Base-by-base conservation (phyloP, 2,888 invertebrate genomes). In the Hydrotaea diabolus region DNA sequence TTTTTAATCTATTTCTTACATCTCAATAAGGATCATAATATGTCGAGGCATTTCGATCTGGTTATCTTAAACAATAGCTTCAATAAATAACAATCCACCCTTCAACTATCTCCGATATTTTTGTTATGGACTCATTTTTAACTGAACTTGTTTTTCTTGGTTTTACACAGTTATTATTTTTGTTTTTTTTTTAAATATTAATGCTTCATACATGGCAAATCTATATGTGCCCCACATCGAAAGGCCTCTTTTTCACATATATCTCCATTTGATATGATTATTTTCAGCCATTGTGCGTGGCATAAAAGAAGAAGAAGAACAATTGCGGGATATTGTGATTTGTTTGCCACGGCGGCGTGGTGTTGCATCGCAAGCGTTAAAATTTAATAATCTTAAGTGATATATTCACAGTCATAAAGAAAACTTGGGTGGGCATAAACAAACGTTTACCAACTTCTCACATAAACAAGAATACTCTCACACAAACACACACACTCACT, bases 321-420 rank as follows among this genome's bases (percentile, higher is more conserved):
- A n/a, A n/a, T n/a, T 31, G 7, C 7, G 49, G 49, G n/a, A 49
- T n/a, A 49, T 49, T 49, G 49, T 49, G 49, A 49, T 49, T 49
- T 49, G 49, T 49, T 49, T n/a, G n/a, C n/a, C n/a, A 13, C 2
- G 3, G 49, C n/a, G 15, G n/a, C n/a, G 49, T 49, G 49, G 15
- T n/a, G 26, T 26, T 26, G 21, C n/a, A 43, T 39, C 46, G 46
- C 11, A 46, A 69, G 23, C 46, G 69, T 46, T 69, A 46, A 43
- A 69, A 46, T 69, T 69, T 46, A 69, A 69, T 69, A 21, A 69
- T 46, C 69, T 46, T 21, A 69, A 69, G 43, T 69, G 69, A 69
- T 46, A 69, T 46, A 69, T 69, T 69, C 69, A 69, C 21, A 69
- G 69, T 46, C 15, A 43, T 69, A 69, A 69, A 69, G 43, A 69